These are phyloP conservation scores for Diarsia brunnea DNA, from an alignment of 2,888 invertebrate genomes.

Conservation along the genomic window DNA sequence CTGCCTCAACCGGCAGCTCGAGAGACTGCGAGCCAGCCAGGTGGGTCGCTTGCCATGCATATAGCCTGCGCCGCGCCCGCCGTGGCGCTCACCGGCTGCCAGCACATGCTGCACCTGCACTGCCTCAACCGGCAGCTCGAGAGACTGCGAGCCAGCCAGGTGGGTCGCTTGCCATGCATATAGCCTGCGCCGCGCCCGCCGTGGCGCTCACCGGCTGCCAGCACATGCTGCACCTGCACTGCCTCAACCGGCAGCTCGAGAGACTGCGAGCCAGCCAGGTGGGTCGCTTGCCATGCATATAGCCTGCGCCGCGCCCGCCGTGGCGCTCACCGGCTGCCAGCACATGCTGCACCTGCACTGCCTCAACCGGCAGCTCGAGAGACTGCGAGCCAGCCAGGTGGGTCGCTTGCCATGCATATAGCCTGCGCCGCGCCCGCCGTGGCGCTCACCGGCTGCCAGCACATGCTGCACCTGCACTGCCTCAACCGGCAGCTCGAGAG, in stretches of 20 bases:
- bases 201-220: conserved; percentile 93
- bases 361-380: conserved; percentile 12
- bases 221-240: conserved; percentile 95
- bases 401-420: neutral
- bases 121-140: conserved; percentile 14
- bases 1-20: conserved; percentile 91
- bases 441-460: conserved; percentile 79
- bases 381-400: conserved; percentile 6
- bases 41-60: conserved; percentile 74
- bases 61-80: no score
- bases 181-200: conserved; percentile 72
- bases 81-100: conserved; percentile 51
- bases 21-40: conserved; percentile 88
- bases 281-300: neutral
- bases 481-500: conserved; percentile 13
- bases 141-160: conserved; percentile 4
- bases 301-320: conserved; percentile 91
- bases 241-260: conserved; percentile 91
- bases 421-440: no score
- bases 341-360: conserved; percentile 90
- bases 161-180: neutral
- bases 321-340: conserved; percentile 81
- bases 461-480: conserved; percentile 88
- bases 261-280: conserved; percentile 86
- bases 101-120: conserved; percentile 91